phyloP scores from a whole-genome alignment of 2,888 invertebrate genomes.

The Drosophila austrosaltans region DNA sequence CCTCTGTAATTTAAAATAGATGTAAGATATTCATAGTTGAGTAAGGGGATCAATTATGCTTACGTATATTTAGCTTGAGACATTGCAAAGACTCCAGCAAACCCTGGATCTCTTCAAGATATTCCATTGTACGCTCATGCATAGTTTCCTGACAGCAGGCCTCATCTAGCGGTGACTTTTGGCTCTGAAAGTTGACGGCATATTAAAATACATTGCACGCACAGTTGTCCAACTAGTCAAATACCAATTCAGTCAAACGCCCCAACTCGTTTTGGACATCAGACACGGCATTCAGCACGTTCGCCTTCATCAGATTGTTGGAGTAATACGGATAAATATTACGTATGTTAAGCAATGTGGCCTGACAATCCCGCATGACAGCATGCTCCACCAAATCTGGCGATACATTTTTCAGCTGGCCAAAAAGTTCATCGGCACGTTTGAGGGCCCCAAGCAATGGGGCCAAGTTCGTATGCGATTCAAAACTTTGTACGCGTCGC shows the following conservation, averaged over 20 bases:
- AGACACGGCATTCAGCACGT: constrained; percentile 78
- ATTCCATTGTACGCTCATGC: constrained; percentile 76
- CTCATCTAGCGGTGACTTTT: constrained; percentile 79
- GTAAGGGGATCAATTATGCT: constrained; percentile 30
- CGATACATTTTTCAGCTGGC: constrained; percentile 60
- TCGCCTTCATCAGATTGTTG: constrained; percentile 77
- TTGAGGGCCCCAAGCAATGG: constrained; percentile 77
- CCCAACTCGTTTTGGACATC: constrained; percentile 80
- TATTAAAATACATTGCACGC: background rate
- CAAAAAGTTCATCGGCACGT: constrained; percentile 77
- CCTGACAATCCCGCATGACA: constrained; percentile 71
- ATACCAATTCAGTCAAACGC: constrained; percentile 72
- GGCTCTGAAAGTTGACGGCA: constrained; percentile 53
- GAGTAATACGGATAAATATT: constrained; percentile 79
- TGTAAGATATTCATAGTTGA: no score
- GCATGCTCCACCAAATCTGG: constrained; percentile 71
- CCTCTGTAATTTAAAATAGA: constrained; percentile 60
- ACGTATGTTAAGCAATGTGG: constrained; percentile 70
- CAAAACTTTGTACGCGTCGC: constrained; percentile 81
- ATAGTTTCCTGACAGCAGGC: constrained; percentile 81
- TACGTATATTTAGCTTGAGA: constrained; percentile 80
- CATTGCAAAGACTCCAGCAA: constrained; percentile 78
- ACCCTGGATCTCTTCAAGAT: constrained; percentile 77
- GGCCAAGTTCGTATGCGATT: constrained; percentile 80
- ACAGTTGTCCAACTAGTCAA: background rate